These are phyloP conservation scores for Megaceryle alcyon DNA, from an alignment of 2,797 vertebrate species.

Conservation along the genomic window DNA sequence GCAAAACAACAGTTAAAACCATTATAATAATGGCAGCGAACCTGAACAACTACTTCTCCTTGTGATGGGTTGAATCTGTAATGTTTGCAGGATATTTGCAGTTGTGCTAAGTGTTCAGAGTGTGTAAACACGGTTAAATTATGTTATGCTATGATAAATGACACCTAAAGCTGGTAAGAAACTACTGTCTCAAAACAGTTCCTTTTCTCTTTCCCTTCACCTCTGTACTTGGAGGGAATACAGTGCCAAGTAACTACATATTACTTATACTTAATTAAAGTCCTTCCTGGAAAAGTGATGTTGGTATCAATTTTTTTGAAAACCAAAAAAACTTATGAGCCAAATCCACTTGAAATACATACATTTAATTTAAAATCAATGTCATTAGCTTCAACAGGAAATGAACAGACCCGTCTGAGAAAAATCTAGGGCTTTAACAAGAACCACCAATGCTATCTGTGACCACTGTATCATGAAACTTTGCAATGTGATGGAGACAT, in stretches of 20 bases:
- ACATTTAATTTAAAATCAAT: not conserved
- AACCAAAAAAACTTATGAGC: not conserved
- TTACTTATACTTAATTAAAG: conserved; percentile 44
- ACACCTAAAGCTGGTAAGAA: not conserved
- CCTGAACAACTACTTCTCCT: not conserved
- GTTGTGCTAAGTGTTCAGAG: not conserved
- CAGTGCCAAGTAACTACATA: not conserved
- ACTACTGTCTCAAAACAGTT: not conserved
- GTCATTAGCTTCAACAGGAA: not conserved
- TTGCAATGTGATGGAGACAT: not conserved
- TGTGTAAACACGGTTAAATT: not conserved
- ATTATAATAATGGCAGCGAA: not conserved
- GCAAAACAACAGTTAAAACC: not conserved
- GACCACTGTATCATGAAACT: not conserved
- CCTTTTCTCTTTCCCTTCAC: not conserved
- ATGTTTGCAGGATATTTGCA: not conserved
- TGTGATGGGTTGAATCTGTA: not conserved
- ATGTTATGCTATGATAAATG: not conserved
- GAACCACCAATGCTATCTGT: not conserved
- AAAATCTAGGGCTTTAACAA: not conserved
- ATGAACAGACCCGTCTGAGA: not conserved
- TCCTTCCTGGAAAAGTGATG: conserved; percentile 3
- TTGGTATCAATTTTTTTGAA: not conserved
- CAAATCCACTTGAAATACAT: not conserved
- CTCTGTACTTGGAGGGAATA: conserved; percentile 8